Percentiles rank a stretch among this genome's conserved stretches.
Conservation (phyloP, 2,797 vertebrate species). For the Diglossa cyanea region DNA sequence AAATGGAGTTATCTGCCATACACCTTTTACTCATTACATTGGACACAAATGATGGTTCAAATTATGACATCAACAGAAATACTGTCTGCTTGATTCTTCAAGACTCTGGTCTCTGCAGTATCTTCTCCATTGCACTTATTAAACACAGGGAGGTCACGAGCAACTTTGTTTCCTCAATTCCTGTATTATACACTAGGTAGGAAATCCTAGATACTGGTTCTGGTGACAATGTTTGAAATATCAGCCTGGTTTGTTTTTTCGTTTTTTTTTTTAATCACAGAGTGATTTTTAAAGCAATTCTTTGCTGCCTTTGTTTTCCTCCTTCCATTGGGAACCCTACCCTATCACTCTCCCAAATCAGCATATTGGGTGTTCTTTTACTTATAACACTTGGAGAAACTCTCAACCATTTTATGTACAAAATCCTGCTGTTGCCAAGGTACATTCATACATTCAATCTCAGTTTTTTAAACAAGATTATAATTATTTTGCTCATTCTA, state of each 20-base stretch:
- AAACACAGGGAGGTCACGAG: not conserved
- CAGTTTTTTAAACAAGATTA: not conserved
- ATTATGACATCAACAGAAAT: not conserved
- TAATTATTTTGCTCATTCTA: not conserved
- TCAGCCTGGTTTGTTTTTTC: not conserved
- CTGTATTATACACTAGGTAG: not conserved
- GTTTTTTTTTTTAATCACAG: not conserved
- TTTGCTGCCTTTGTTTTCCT: not conserved
- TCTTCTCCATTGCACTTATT: not conserved
- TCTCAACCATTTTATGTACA: not conserved
- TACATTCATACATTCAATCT: not conserved
- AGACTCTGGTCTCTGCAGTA: not conserved
- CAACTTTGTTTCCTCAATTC: not conserved
- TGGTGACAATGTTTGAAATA: not conserved
- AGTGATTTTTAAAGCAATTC: not conserved
- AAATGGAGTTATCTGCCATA: not conserved
- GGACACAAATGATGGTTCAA: not conserved
- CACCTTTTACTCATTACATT: not conserved
- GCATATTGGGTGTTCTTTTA: accelerated
- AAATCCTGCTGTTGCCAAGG: not conserved
- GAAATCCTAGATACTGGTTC: not conserved
- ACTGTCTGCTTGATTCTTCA: not conserved
- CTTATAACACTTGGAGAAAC: not conserved
- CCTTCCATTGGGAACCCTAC: not conserved
- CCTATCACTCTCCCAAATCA: not conserved